These are phyloP conservation scores for Siphamia tubifer DNA, from an alignment of 2,113 vertebrate genomes.

Conservation along the genomic window DNA sequence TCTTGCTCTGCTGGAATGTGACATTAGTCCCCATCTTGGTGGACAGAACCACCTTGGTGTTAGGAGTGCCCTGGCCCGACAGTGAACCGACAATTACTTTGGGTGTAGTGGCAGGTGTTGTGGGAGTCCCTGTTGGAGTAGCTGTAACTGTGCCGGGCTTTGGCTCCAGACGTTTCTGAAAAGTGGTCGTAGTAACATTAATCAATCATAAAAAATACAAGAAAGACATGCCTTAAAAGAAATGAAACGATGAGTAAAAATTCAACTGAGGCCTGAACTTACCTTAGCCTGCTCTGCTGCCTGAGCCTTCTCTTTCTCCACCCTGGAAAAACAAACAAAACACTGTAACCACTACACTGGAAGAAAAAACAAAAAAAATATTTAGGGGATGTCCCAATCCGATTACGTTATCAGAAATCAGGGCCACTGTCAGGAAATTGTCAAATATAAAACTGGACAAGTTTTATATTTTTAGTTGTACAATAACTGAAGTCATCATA, in stretches of 20 bases:
- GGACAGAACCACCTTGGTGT: slow-evolving; percentile 92
- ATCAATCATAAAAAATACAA: not conserved
- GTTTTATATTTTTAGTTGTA: too few relatives aligned
- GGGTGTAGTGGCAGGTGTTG: slow-evolving; percentile 81
- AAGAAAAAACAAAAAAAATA: too few relatives aligned
- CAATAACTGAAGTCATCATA: too few relatives aligned
- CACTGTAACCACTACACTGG: not conserved
- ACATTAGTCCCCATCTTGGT: slow-evolving; percentile 96
- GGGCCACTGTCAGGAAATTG: too few relatives aligned
- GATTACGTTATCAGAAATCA: too few relatives aligned
- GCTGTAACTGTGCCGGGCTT: slow-evolving; percentile 80
- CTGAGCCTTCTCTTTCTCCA: slow-evolving; percentile 98
- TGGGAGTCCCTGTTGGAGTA: slow-evolving; percentile 80
- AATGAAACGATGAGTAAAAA: not conserved
- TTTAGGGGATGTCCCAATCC: too few relatives aligned
- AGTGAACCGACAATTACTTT: slow-evolving; percentile 78
- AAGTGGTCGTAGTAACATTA: not conserved
- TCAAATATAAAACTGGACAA: too few relatives aligned
- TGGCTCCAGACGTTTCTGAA: slow-evolving; percentile 94
- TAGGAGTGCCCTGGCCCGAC: slow-evolving; percentile 86
- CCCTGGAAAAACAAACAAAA: slow-evolving; percentile 79
- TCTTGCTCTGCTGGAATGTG: slow-evolving; percentile 98
- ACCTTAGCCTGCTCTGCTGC: slow-evolving; percentile 96
- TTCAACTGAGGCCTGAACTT: too few relatives aligned
- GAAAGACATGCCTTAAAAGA: not conserved